phyloP scores from a whole-genome alignment of 35 echinoderm and acorn worm species.

The Hemicentrotus pulcherrimus region DNA sequence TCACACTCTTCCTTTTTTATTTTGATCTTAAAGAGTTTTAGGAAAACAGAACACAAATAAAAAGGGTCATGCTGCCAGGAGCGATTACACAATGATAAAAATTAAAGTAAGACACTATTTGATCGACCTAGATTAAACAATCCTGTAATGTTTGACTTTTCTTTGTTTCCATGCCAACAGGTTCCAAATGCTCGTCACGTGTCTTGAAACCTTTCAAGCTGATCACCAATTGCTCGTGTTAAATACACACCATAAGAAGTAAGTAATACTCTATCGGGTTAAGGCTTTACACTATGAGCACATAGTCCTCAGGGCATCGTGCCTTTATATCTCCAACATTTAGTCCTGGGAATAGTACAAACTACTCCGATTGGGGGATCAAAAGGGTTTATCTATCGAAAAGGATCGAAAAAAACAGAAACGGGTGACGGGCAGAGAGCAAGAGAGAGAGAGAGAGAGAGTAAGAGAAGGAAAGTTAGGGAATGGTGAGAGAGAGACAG shows the following conservation, averaged over 20 bases:
- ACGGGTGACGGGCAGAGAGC: neutral
- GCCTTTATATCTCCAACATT: neutral
- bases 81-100: neutral
- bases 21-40: neutral
- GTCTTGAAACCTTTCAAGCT: neutral
- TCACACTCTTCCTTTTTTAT: neutral
- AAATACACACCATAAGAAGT: neutral
- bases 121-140: neutral
- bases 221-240: neutral
- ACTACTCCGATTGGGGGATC: neutral
- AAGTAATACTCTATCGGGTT: neutral
- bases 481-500: no score
- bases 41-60: neutral
- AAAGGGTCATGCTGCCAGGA: neutral
- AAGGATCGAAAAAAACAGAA: neutral
- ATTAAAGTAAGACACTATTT: neutral
- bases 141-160: conserved; percentile 3
- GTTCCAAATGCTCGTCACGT: neutral
- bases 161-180: conserved; percentile 10
- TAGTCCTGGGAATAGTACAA: neutral
- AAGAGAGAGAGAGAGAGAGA: neutral
- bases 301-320: neutral
- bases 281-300: no score
- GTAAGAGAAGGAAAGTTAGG: neutral
- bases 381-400: neutral